A percentile compares a stretch with the other conserved stretches of the same genome.
These are phyloP conservation scores for Lasius fuliginosus DNA, from an alignment of 2,888 invertebrate genomes.

Conservation along the genomic window DNA sequence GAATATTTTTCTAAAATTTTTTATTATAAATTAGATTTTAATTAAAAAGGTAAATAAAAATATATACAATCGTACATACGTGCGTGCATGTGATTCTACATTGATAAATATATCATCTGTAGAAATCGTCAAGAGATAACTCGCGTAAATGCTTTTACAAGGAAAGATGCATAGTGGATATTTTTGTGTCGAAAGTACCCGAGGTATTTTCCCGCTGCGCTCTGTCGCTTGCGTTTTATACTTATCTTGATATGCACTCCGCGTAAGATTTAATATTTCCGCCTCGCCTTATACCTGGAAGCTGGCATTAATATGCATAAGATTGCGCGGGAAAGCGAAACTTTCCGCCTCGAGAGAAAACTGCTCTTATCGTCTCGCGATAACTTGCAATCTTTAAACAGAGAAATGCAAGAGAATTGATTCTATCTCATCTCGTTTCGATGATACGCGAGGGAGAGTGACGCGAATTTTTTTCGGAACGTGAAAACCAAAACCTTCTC, in stretches of 20 bases:
- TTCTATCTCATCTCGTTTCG: background rate
- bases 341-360: constrained; percentile 17
- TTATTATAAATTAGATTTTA: background rate
- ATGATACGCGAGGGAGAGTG: background rate
- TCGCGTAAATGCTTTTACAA: constrained; percentile 31
- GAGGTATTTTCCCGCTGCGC: constrained; percentile 71
- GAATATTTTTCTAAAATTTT: background rate
- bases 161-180: constrained; percentile 42
- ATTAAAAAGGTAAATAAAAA: background rate
- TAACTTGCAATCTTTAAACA: background rate
- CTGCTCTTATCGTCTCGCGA: constrained; percentile 4
- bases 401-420: background rate
- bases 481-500: background rate
- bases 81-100: background rate
- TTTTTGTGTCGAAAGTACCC: constrained; percentile 44
- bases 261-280: constrained; percentile 14
- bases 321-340: constrained; percentile 18
- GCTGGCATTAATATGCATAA: constrained; percentile 36
- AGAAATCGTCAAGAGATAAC: background rate
- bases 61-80: background rate
- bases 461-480: background rate
- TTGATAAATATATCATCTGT: background rate
- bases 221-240: constrained; percentile 38
- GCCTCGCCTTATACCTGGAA: constrained; percentile 17
- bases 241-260: constrained; percentile 29